These are phyloP conservation scores for Hystrix cristata DNA, from an alignment of 2,113 vertebrate genomes.

Conservation along the genomic window DNA sequence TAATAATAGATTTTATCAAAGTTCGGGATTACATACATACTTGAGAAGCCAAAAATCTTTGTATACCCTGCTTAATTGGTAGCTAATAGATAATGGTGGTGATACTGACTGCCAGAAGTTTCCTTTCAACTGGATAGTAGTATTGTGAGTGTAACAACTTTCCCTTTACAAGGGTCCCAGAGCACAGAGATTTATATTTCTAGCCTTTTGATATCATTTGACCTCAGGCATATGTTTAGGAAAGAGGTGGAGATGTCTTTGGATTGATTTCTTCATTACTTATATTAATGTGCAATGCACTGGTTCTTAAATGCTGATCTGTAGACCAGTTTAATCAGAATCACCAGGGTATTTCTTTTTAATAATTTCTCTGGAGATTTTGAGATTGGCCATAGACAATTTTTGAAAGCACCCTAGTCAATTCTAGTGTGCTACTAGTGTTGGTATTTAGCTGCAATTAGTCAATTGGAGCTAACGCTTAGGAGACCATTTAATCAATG, in stretches of 20 bases:
- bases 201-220: neutral
- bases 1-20: neutral
- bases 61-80: neutral
- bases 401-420: slow-evolving; percentile 11
- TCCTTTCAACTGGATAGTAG: neutral
- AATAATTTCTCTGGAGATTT: neutral
- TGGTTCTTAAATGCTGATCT: neutral
- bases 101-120: neutral
- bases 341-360: neutral
- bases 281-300: neutral
- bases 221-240: slow-evolving; percentile 7
- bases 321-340: neutral
- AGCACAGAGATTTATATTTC: neutral
- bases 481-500: neutral
- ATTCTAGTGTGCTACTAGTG: neutral
- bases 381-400: neutral
- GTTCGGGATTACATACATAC: neutral
- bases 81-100: neutral
- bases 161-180: neutral
- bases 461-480: neutral
- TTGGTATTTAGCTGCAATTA: neutral
- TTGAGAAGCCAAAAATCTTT: slow-evolving; percentile 21
- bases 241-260: neutral
- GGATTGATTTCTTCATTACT: neutral
- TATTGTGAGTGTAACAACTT: neutral